These are phyloP conservation scores for Esox lucius DNA, from an alignment of 2,797 vertebrate genomes.

Conservation along the genomic window DNA sequence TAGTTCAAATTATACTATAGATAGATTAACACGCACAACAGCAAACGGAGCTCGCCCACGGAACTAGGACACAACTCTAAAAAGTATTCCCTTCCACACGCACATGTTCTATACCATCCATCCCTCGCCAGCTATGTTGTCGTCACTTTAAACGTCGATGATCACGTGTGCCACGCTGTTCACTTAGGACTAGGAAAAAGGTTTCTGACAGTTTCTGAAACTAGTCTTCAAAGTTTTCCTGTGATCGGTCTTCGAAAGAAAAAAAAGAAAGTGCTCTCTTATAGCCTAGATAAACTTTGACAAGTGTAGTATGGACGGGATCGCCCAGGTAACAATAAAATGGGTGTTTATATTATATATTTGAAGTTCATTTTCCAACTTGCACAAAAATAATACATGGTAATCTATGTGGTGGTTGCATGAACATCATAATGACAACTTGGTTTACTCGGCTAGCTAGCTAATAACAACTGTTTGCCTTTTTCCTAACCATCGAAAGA, in stretches of 20 bases:
- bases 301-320: conserved; percentile 44
- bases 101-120: no score
- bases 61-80: no score
- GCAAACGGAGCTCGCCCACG: no score
- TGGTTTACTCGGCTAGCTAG: neutral
- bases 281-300: neutral
- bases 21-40: no score
- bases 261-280: neutral
- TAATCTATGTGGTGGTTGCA: neutral
- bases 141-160: conserved; percentile 32
- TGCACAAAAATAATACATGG: neutral
- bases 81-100: no score
- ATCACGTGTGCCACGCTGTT: conserved; percentile 57
- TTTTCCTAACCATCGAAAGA: conserved; percentile 50
- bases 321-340: conserved; percentile 56
- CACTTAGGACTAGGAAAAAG: conserved; percentile 41
- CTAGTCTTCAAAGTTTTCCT: neutral
- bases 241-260: neutral
- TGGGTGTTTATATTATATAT: neutral
- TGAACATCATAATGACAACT: neutral
- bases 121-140: neutral
- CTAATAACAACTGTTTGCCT: neutral
- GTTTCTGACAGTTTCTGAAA: conserved; percentile 53
- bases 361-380: neutral
- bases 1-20: no score